These are phyloP conservation scores for Machimus rusticus DNA, from an alignment of 2,888 invertebrate genomes.

Conservation along the genomic window DNA sequence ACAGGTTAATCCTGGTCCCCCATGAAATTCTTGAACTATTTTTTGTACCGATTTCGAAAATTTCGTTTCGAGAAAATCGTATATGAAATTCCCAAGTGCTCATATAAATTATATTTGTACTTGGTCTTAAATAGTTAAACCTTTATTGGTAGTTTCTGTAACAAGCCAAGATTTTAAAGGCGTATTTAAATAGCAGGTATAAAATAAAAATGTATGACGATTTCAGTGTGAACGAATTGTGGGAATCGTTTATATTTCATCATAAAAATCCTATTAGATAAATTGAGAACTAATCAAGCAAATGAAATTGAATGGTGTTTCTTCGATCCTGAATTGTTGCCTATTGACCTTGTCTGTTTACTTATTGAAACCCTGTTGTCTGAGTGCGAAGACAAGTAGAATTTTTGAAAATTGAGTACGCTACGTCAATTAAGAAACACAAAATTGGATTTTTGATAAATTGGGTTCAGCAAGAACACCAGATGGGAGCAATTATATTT, in stretches of 20 bases:
- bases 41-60: too few relatives aligned
- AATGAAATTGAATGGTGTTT: background rate
- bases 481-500: background rate
- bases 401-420: background rate
- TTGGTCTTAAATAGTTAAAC: too few relatives aligned
- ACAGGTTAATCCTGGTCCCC: too few relatives aligned
- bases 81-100: too few relatives aligned
- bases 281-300: background rate
- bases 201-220: background rate
- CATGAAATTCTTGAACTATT: too few relatives aligned
- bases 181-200: background rate
- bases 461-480: background rate
- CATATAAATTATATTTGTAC: too few relatives aligned
- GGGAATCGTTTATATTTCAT: background rate
- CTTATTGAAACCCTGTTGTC: background rate
- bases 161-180: background rate
- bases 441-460: background rate
- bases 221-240: background rate
- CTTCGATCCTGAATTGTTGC: background rate
- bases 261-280: background rate
- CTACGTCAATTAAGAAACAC: background rate
- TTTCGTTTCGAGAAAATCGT: too few relatives aligned
- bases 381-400: background rate
- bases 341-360: background rate
- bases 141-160: too few relatives aligned